Percentiles rank a stretch among this genome's conserved stretches.
Evolutionary conservation across 64 coral and sea anemone species (phyloP).

Genomic region (Anthopleura sola): DNA sequence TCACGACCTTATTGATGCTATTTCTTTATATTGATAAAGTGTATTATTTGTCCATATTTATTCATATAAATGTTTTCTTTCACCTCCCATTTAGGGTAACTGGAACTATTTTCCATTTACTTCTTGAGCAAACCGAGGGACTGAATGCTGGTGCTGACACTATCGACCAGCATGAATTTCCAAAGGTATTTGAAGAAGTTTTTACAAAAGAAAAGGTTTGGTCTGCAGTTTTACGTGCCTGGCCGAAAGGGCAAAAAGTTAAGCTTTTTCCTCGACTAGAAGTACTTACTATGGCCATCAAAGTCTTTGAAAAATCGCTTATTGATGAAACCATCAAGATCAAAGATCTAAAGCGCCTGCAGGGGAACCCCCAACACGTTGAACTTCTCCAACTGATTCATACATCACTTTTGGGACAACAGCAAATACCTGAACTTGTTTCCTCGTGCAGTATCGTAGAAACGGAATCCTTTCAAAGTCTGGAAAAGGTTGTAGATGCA

Average conservation of each 20-base stretch:
- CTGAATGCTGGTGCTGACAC: not conserved
- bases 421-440: not conserved
- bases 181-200: not conserved
- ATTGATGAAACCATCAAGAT: constrained; percentile 2
- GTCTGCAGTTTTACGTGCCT: not conserved
- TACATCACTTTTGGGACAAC: not conserved
- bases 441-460: not conserved
- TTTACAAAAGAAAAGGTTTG: not conserved
- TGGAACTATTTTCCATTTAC: not conserved
- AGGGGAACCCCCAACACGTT: not conserved
- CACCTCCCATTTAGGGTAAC: not conserved
- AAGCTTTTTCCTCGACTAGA: not conserved
- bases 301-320: not conserved
- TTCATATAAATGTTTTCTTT: not conserved
- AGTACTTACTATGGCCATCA: not conserved
- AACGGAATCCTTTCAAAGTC: not conserved
- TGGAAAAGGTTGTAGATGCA: not conserved
- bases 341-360: not conserved
- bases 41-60: no score
- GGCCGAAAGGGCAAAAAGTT: not conserved
- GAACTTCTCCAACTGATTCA: not conserved
- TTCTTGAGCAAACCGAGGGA: not conserved
- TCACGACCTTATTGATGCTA: no score
- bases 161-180: not conserved
- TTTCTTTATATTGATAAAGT: no score